Conservation (phyloP, 2,888 invertebrate genomes). For the Drosophila subsilvestris region DNA sequence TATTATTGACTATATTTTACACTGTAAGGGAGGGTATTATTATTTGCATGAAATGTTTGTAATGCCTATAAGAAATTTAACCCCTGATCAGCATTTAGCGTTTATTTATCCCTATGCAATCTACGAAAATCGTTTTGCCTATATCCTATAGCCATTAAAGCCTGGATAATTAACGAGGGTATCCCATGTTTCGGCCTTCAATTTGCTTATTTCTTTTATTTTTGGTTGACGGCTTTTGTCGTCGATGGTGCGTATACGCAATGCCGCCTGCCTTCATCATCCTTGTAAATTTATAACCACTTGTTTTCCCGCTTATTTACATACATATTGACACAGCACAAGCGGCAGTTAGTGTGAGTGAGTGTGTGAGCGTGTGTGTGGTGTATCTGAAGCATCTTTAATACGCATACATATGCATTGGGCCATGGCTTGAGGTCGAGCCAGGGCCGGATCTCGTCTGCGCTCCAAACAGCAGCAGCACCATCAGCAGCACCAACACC, state of each 20-base stretch:
- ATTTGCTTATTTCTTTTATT: constrained; percentile 56
- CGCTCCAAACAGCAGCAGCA: too few species aligned
- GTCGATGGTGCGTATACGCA: constrained; percentile 68
- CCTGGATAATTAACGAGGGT: neutral
- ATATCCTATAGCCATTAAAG: too few species aligned
- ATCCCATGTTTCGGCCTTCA: neutral
- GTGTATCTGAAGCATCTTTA: constrained; percentile 61
- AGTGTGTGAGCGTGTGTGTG: constrained; percentile 22
- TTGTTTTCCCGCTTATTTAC: constrained; percentile 78
- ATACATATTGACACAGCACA: constrained; percentile 74
- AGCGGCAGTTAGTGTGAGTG: constrained; percentile 48
- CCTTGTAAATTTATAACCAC: constrained; percentile 78
- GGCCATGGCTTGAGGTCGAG: constrained; percentile 50
- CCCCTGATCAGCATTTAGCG: neutral
- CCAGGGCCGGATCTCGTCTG: constrained; percentile 19
- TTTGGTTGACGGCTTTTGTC: constrained; percentile 65
- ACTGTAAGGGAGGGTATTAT: neutral
- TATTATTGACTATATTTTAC: neutral
- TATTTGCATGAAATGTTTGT: neutral
- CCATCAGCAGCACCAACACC: constrained; percentile 16
- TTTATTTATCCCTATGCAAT: neutral
- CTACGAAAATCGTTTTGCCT: neutral
- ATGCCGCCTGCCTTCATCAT: constrained; percentile 54
- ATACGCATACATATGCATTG: constrained; percentile 54
- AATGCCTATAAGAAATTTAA: neutral